Conservation (phyloP, 2,797 vertebrate genomes). For the Acanthis flammea region DNA sequence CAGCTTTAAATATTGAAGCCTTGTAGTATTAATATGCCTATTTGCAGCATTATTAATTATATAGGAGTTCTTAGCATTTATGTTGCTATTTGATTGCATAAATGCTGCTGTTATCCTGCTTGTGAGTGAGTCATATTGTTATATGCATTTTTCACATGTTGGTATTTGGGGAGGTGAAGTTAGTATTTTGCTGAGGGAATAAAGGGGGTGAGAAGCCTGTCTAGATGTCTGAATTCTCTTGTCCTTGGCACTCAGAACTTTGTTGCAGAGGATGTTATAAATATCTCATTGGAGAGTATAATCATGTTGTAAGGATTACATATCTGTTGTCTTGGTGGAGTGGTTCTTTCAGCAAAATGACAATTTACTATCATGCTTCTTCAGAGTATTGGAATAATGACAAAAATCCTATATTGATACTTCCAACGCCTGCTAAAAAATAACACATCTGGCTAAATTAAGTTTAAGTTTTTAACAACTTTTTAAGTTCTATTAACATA, state of each 20-base stretch:
- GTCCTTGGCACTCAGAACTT: not conserved
- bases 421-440: not conserved
- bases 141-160: not conserved
- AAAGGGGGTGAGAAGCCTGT: not conserved
- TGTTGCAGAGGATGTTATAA: not conserved
- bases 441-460: not conserved
- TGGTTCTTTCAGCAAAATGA: not conserved
- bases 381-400: not conserved
- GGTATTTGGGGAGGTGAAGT: not conserved
- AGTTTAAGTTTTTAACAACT: not conserved
- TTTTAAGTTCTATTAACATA: not conserved
- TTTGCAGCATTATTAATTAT: slow-evolving; percentile 64
- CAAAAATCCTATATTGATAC: not conserved
- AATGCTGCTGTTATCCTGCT: slow-evolving; percentile 1
- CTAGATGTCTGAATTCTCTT: not conserved
- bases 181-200: not conserved
- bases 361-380: not conserved
- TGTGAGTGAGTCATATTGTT: not conserved
- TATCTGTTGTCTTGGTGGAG: not conserved
- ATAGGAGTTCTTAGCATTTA: slow-evolving; percentile 24
- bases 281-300: not conserved
- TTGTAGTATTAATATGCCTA: slow-evolving; percentile 17
- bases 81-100: slow-evolving; percentile 24
- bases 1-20: slow-evolving; percentile 2
- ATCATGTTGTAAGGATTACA: not conserved